Conservation (phyloP, 2,113 vertebrate species). For the Mirounga angustirostris region DNA sequence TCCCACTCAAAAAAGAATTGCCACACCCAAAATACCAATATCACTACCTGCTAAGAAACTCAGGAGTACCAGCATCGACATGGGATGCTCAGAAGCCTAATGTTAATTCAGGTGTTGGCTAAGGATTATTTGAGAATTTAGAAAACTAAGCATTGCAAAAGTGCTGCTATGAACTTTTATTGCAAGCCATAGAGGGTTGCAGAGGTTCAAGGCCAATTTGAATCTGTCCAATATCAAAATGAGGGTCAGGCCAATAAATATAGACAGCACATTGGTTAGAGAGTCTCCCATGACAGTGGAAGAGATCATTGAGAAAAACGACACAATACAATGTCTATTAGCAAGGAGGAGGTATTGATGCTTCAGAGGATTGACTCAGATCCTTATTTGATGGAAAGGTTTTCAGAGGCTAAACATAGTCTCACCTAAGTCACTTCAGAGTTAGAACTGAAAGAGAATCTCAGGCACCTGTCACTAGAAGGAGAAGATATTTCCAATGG, state of each 20-base stretch:
- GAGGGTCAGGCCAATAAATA: background rate
- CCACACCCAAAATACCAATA: background rate
- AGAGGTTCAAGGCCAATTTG: background rate
- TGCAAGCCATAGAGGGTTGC: background rate
- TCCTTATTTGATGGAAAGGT: background rate
- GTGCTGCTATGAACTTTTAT: background rate
- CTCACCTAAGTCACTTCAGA: background rate
- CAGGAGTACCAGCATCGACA: background rate
- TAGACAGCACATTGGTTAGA: background rate
- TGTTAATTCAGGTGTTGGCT: background rate
- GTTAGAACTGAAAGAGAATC: background rate
- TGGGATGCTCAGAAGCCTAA: background rate
- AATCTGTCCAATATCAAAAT: conserved; percentile 29
- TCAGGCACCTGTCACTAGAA: background rate
- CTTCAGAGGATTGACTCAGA: background rate
- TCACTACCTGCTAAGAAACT: background rate
- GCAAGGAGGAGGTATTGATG: background rate
- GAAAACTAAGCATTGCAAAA: background rate
- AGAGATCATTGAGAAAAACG: background rate
- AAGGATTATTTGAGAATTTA: background rate
- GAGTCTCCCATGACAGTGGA: background rate
- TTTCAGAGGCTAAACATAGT: background rate
- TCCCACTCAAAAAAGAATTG: background rate
- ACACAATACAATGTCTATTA: background rate
- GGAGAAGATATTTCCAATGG: background rate